Conservation (phyloP, 2,797 vertebrate species). For the Phrynocephalus guinanensis region DNA sequence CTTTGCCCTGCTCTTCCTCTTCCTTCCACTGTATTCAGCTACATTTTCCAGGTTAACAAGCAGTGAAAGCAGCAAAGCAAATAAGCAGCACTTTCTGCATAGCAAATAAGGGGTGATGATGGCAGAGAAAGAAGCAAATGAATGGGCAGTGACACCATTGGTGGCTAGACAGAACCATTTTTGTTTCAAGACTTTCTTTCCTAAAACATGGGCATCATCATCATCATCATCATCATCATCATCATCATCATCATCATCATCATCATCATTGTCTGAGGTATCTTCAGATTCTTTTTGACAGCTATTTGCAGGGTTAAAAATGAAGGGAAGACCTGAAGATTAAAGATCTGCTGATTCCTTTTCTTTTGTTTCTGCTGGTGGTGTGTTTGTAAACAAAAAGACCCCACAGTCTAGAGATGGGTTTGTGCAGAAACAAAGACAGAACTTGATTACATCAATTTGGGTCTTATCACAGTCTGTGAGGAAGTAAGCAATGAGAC, state of each 20-base stretch:
- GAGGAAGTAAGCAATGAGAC: not conserved
- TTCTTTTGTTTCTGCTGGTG: not conserved
- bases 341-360: not conserved
- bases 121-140: not conserved
- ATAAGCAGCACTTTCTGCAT: not conserved
- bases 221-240: no score
- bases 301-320: not conserved
- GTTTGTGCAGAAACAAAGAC: not conserved
- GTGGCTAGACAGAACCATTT: not conserved
- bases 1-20: not conserved
- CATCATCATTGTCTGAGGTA: not conserved
- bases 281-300: not conserved
- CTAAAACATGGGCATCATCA: no score
- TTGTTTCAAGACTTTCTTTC: not conserved
- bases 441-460: not conserved
- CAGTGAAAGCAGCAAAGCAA: not conserved
- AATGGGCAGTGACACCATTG: not conserved
- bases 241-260: no score
- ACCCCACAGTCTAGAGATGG: not conserved
- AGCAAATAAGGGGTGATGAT: no score
- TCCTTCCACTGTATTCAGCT: not conserved
- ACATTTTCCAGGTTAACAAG: not conserved
- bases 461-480: not conserved
- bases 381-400: not conserved
- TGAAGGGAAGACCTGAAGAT: not conserved